Evolutionary conservation across 2,113 vertebrate species (phyloP).

Genomic region (Mus pahari): DNA sequence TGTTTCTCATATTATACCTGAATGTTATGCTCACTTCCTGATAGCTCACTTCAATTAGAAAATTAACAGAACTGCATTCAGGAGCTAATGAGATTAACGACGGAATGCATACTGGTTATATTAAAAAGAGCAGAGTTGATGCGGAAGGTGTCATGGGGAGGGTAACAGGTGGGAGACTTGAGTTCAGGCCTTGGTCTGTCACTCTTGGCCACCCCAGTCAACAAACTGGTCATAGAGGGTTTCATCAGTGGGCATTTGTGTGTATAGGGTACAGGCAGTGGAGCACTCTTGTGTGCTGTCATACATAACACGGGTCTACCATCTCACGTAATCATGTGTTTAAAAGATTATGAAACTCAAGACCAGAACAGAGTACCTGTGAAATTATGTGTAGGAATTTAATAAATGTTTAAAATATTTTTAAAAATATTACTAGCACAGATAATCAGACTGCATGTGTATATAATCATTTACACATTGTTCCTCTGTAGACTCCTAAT

Average conservation of each 20-base stretch:
- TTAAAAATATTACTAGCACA: background rate
- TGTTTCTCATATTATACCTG: slow-evolving; percentile 38
- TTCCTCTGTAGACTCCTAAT: background rate
- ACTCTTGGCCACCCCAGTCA: background rate
- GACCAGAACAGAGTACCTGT: background rate
- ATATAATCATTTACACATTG: background rate
- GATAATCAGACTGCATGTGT: background rate
- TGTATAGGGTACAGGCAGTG: background rate
- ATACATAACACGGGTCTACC: background rate
- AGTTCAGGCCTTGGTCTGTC: background rate
- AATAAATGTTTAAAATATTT: background rate
- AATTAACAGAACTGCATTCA: slow-evolving; percentile 28
- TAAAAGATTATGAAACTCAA: background rate
- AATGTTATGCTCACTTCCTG: slow-evolving; percentile 21
- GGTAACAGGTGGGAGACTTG: background rate
- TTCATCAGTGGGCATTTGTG: background rate
- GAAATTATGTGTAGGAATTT: background rate
- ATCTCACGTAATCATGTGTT: background rate
- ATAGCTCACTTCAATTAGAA: slow-evolving; percentile 54
- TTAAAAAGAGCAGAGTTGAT: background rate
- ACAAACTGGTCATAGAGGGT: background rate
- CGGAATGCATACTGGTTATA: background rate
- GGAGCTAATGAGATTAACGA: background rate
- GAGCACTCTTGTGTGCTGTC: accelerated
- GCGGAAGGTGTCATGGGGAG: background rate